Conservation (phyloP, 2,888 invertebrate genomes). For the Biston betularia region DNA sequence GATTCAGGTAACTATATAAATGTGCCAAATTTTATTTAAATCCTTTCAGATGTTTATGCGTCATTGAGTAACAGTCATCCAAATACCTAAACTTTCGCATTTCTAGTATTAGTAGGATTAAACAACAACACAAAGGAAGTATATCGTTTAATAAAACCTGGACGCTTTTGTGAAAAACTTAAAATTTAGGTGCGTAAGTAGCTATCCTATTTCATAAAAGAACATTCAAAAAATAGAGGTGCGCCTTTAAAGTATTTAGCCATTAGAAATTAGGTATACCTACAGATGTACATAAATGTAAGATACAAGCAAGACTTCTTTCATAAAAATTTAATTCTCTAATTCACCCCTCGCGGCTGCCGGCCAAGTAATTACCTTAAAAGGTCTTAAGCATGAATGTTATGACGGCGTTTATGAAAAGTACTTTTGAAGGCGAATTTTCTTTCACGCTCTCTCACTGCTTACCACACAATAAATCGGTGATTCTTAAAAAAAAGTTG, state of each 20-base stretch:
- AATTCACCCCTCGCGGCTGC: constrained; percentile 73
- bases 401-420: constrained; percentile 85
- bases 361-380: constrained; percentile 80
- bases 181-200: background rate
- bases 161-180: background rate
- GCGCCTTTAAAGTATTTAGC: constrained; percentile 35
- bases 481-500: constrained; percentile 50
- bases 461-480: constrained; percentile 77
- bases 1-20: too few relatives aligned
- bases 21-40: too few relatives aligned
- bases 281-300: constrained; percentile 51
- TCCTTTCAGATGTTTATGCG: too few relatives aligned
- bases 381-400: constrained; percentile 84
- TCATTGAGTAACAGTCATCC: too few relatives aligned
- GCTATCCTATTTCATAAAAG: background rate
- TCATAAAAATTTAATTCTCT: constrained; percentile 80
- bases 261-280: constrained; percentile 51
- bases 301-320: constrained; percentile 78
- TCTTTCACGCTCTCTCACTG: constrained; percentile 70
- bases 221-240: background rate
- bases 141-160: background rate
- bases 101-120: too few relatives aligned
- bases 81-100: too few relatives aligned
- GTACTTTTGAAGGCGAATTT: constrained; percentile 74
- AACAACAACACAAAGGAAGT: too few relatives aligned